Base-by-base conservation (phyloP, 2,888 invertebrate species). In the Drosophila ezoana region DNA sequence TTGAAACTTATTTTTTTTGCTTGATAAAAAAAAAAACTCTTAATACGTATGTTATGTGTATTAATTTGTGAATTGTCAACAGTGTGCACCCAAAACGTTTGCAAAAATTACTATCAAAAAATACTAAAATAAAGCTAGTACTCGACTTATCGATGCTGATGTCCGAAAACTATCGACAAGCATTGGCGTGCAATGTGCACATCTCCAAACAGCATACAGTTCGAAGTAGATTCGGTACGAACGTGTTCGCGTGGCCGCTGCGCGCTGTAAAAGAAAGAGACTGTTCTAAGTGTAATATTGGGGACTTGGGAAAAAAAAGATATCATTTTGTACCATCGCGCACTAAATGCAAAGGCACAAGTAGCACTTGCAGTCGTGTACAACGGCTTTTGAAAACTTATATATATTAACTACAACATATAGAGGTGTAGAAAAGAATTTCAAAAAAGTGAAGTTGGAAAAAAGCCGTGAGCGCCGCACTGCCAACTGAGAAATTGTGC, bases 251-350 rank as follows among this genome's bases (percentile, higher is more conserved):
- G 78, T 79, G 78, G 78, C 77, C 59, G 82, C 80, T 83, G 84
- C 72, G 84, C 78, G 78, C 47, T 78, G 71, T 70, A 60, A 79
- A 63, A 71, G 47, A 73, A 67, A 76, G 70, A 87, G 81, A 78
- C 69, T 77, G 78, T 89, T 88, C 80, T 73, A 85, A 87, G 91
- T 89, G 85, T 75, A 71, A 77, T 76, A 79, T 76, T 80, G 72
- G 78, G 80, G 75, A 86, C 81, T 81, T 79, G 64, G 72, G 67
- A 72, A 23, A 52, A 52, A 67, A 85, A 85, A 74, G 62, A 58
- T 45, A 62, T 58, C 14, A 59, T 52, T 52, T 79, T 64, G 61
- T 74, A 63, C 53, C 69, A 56, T 62, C 64, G 60, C 56, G 66
- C 61, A 72, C 63, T 66, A 59, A 69, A 62, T 61, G 51, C 49